phyloP scores from a whole-genome alignment of 2,113 vertebrate genomes.

The Tachysurus vachellii region DNA sequence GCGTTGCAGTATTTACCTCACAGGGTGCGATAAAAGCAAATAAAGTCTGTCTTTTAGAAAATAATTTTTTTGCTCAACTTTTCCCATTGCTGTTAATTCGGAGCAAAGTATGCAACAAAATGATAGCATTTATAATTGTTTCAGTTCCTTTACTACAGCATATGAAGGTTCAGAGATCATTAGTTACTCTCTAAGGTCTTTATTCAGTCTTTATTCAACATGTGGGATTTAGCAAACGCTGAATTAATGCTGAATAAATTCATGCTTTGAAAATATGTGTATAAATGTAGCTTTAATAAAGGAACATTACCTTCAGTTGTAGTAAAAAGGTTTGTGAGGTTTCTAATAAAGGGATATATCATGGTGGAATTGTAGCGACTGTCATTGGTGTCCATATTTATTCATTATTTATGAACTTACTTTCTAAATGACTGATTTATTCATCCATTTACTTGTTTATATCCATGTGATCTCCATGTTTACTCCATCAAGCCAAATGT shows the following conservation, averaged over 20 bases:
- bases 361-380: not conserved
- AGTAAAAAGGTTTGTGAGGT: not conserved
- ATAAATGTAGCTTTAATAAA: not conserved
- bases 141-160: slow-evolving; percentile 1
- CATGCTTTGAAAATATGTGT: not conserved
- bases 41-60: not conserved
- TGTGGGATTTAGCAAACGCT: not conserved
- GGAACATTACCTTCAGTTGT: not conserved
- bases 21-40: not conserved
- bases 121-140: not conserved
- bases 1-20: not conserved
- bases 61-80: not conserved
- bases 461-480: not conserved
- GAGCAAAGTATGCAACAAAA: not conserved
- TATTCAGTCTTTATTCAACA: slow-evolving; percentile 16
- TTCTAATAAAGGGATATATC: not conserved
- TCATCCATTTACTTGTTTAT: not conserved
- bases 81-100: not conserved
- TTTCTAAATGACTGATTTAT: not conserved
- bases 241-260: not conserved
- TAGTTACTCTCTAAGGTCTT: slow-evolving; percentile 9
- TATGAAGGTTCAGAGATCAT: not conserved
- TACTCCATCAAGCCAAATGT: not conserved
- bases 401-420: not conserved
- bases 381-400: not conserved